Conservation (phyloP, 1,140 invertebrate genomes). For the Procambarus clarkii region DNA sequence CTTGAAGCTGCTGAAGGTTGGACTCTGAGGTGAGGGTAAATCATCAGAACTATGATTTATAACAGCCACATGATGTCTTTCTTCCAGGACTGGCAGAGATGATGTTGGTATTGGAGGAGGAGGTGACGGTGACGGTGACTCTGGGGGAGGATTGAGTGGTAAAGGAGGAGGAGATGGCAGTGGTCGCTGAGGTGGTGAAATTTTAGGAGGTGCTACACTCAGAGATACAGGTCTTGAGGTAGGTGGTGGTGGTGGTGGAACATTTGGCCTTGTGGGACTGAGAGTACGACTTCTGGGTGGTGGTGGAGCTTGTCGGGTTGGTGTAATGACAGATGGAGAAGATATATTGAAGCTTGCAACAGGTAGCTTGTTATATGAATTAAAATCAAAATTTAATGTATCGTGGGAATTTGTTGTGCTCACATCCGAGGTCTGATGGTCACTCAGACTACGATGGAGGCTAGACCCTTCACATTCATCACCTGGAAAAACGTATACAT, state of each 20-base stretch:
- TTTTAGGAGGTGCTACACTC: not conserved
- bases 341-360: not conserved
- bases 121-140: conserved; percentile 54
- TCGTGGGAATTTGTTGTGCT: conserved; percentile 23
- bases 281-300: conserved; percentile 57
- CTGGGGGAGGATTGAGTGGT: conserved; percentile 19
- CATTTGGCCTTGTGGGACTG: conserved; percentile 67
- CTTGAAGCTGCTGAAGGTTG: conserved; percentile 57
- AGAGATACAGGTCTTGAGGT: conserved; percentile 31
- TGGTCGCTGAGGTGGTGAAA: conserved; percentile 33
- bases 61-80: conserved; percentile 3
- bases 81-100: conserved; percentile 57
- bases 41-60: conserved; percentile 24
- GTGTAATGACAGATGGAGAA: not conserved
- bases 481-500: conserved; percentile 7
- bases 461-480: conserved; percentile 1
- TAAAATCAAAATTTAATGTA: not conserved
- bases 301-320: conserved; percentile 68
- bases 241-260: conserved; percentile 70
- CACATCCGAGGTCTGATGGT: conserved; percentile 58
- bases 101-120: conserved; percentile 69
- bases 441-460: conserved; percentile 55
- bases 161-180: conserved; percentile 45
- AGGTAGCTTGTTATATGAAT: not conserved
- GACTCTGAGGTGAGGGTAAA: conserved; percentile 36